Percentiles rank a stretch among this genome's conserved stretches.
phyloP scores from a whole-genome alignment of 2,113 vertebrate genomes.

The Nesogale talazaci region DNA sequence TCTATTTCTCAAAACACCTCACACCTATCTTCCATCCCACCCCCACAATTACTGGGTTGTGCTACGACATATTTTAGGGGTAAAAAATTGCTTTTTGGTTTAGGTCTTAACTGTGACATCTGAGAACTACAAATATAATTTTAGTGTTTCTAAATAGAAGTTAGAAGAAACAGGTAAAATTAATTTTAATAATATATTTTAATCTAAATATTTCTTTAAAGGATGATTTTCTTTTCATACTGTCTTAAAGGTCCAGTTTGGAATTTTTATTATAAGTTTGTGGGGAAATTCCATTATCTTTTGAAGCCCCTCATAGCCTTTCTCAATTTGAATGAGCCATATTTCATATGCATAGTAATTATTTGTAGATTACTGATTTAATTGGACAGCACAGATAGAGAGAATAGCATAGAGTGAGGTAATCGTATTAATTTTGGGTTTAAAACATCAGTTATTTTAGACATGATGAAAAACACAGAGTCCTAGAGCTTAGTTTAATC shows the following conservation, averaged over 20 bases:
- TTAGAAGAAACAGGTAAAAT: neutral
- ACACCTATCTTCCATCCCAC: neutral
- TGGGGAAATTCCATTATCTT: no score
- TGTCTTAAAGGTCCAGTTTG: conserved; percentile 35
- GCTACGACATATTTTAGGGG: conserved; percentile 7
- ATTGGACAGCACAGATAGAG: neutral
- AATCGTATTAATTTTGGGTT: conserved; percentile 36
- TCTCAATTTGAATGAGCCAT: neutral
- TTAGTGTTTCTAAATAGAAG: neutral
- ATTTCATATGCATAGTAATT: conserved; percentile 1
- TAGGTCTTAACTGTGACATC: neutral
- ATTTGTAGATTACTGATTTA: neutral
- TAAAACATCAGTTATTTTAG: conserved; percentile 8
- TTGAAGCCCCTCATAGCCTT: neutral
- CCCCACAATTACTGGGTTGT: neutral
- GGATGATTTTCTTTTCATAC: neutral
- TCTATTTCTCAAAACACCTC: neutral
- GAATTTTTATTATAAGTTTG: neutral
- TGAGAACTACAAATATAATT: neutral
- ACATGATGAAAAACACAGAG: conserved; percentile 51
- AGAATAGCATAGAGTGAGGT: conserved; percentile 23
- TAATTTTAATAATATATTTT: neutral
- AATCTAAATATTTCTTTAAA: neutral
- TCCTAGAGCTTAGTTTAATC: conserved; percentile 40
- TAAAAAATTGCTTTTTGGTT: conserved; percentile 11